These are phyloP conservation scores for Antheraea yamamai DNA, from an alignment of 2,888 invertebrate genomes.

Conservation along the genomic window DNA sequence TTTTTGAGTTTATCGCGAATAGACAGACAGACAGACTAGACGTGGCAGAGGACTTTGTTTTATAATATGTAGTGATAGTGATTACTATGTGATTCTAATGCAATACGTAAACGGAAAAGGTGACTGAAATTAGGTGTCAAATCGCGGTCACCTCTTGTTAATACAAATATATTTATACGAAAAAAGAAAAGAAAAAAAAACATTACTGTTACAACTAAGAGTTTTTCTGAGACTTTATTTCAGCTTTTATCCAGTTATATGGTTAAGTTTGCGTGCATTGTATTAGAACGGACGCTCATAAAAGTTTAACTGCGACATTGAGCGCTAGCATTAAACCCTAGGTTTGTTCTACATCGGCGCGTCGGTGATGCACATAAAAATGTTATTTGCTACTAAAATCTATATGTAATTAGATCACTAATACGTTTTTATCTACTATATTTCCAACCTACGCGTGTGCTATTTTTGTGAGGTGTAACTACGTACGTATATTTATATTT, in stretches of 20 bases:
- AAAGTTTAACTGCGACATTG: constrained; percentile 20
- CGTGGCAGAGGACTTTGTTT: too few relatives aligned
- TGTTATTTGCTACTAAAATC: constrained; percentile 10
- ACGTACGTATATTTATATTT: neutral
- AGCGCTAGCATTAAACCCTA: constrained; percentile 15
- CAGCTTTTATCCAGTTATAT: neutral
- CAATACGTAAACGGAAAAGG: too few relatives aligned
- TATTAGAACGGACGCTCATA: constrained; percentile 5
- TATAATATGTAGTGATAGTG: too few relatives aligned
- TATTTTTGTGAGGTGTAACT: neutral
- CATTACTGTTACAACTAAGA: too few relatives aligned
- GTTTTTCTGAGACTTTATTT: neutral
- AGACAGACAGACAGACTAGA: too few relatives aligned
- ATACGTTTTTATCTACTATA: neutral
- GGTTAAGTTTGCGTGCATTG: neutral
- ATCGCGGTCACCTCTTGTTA: too few relatives aligned
- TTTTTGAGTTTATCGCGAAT: too few relatives aligned
- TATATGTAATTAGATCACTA: neutral
- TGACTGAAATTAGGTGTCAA: too few relatives aligned
- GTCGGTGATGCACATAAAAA: neutral
- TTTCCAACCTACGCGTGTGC: neutral
- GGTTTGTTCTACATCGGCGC: neutral
- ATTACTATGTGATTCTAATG: too few relatives aligned
- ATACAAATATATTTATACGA: too few relatives aligned
- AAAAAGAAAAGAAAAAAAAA: too few relatives aligned